phyloP scores from a whole-genome alignment of 2,888 invertebrate species.

The Adelognathus sp. region DNA sequence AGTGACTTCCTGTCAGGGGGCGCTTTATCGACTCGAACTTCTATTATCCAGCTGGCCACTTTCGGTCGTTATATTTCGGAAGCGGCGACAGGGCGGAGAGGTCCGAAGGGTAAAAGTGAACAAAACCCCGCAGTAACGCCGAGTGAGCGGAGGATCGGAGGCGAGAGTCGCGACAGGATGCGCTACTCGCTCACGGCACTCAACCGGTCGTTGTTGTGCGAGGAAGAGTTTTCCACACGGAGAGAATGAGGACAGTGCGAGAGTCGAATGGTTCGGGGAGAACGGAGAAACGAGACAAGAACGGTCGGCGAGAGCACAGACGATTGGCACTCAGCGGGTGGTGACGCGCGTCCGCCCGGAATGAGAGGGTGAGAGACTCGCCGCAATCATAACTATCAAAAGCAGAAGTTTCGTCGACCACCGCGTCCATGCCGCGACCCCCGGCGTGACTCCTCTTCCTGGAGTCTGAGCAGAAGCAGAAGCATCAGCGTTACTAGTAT shows the following conservation, averaged over 20 bases:
- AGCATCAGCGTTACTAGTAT: constrained; percentile 6
- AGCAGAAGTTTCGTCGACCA: constrained; percentile 69
- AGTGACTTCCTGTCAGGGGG: constrained; percentile 48
- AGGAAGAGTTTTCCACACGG: constrained; percentile 27
- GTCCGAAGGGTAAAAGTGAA: constrained; percentile 51
- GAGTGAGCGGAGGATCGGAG: constrained; percentile 20
- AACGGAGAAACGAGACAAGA: constrained; percentile 38
- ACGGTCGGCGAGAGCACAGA: constrained; percentile 54
- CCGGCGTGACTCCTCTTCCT: constrained; percentile 42
- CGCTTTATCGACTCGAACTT: constrained; percentile 54
- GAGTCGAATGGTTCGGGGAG: constrained; percentile 8
- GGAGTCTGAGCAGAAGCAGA: constrained; percentile 5
- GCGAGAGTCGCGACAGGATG: constrained; percentile 49
- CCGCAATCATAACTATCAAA: constrained; percentile 76
- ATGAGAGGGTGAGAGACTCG: constrained; percentile 61
- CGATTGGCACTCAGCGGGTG: constrained; percentile 68
- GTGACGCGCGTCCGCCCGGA: constrained; percentile 65
- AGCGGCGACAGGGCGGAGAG: constrained; percentile 14
- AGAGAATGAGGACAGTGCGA: constrained; percentile 18
- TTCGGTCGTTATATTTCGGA: constrained; percentile 40
- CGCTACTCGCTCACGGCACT: constrained; percentile 44
- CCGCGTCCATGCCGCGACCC: constrained; percentile 52
- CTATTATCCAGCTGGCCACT: constrained; percentile 50
- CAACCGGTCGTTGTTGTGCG: constrained; percentile 27
- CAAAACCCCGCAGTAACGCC: constrained; percentile 59